Evolutionary conservation across 1,140 invertebrate species (phyloP).

Genomic region (Amyelois transitella): DNA sequence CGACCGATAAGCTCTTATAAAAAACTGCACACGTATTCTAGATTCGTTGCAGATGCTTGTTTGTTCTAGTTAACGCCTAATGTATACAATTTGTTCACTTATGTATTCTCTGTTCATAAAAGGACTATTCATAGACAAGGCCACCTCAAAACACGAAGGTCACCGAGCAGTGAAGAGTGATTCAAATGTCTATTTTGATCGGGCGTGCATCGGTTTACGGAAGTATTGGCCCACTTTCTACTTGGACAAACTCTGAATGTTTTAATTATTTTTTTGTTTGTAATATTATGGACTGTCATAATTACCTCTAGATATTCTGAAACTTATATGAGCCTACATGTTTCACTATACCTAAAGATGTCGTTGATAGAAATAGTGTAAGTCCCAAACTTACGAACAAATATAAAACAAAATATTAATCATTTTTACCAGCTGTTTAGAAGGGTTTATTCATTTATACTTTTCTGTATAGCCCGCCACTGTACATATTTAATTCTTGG

Average conservation of each 20-base stretch:
- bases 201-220: not conserved
- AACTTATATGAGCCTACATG: too few species aligned
- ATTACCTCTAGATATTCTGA: too few species aligned
- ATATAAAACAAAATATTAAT: too few species aligned
- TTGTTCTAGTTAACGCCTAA: not conserved
- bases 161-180: not conserved
- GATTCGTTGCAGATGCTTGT: not conserved
- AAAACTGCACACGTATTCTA: not conserved
- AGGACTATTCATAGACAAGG: conserved; percentile 15
- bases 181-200: not conserved
- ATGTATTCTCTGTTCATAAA: not conserved
- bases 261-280: not conserved
- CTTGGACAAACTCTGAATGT: not conserved
- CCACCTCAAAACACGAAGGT: conserved; percentile 11
- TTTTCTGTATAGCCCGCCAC: too few species aligned
- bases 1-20: not conserved
- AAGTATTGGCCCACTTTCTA: not conserved
- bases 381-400: too few species aligned
- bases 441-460: too few species aligned
- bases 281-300: too few species aligned
- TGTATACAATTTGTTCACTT: not conserved
- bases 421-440: too few species aligned
- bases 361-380: too few species aligned
- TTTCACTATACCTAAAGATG: too few species aligned
- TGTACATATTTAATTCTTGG: too few species aligned